Evolutionary conservation across 2,797 vertebrate species (phyloP).

Genomic region (Carcharodon carcharias): DNA sequence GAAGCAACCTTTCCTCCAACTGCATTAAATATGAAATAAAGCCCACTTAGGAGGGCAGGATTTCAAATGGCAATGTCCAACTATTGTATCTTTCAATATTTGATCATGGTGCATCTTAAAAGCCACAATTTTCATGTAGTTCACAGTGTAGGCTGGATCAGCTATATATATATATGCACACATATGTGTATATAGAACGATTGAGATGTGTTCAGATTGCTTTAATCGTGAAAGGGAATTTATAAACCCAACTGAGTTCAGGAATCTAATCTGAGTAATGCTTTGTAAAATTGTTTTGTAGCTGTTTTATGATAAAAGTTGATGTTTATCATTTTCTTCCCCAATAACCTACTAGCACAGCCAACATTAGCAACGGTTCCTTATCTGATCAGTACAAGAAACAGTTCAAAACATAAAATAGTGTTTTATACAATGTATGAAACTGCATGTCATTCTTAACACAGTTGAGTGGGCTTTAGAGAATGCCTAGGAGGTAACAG

Average conservation of each 20-base stretch:
- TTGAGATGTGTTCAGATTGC: not conserved
- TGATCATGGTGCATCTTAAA: not conserved
- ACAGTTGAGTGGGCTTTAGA: not conserved
- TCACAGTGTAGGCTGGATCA: not conserved
- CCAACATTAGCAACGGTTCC: not conserved
- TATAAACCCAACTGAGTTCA: not conserved
- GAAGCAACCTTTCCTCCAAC: slow-evolving; percentile 27
- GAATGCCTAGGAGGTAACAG: not conserved
- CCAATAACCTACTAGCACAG: not conserved
- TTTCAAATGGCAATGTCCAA: slow-evolving; percentile 2
- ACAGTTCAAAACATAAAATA: not conserved
- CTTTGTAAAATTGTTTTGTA: not conserved
- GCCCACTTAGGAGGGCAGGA: not conserved
- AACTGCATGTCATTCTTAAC: not conserved
- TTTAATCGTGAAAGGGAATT: not conserved
- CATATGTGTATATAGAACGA: not conserved
- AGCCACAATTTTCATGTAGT: not conserved
- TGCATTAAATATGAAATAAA: slow-evolving; percentile 30
- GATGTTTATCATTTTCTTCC: not conserved
- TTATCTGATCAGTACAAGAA: not conserved
- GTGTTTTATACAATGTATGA: not conserved
- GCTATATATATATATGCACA: too few relatives aligned
- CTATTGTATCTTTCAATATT: not conserved
- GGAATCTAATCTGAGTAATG: not conserved
- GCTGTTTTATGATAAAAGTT: not conserved